These are phyloP conservation scores for Verasper variegatus DNA, from an alignment of 2,113 vertebrate species.

Conservation along the genomic window DNA sequence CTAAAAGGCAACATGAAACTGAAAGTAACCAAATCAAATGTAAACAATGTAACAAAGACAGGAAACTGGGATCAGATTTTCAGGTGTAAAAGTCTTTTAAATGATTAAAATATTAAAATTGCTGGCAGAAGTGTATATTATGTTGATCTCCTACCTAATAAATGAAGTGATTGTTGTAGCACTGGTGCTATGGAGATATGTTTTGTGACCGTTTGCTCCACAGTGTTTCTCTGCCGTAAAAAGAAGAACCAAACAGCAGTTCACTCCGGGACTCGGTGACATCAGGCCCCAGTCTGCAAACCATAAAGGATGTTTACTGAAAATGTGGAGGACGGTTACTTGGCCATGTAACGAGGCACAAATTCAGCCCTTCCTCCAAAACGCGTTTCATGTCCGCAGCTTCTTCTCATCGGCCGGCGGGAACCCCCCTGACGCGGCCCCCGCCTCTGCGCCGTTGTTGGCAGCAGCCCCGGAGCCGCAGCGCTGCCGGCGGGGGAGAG, in stretches of 20 bases:
- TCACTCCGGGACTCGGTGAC: neutral
- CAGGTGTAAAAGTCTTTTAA: no score
- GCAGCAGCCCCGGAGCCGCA: conserved; percentile 92
- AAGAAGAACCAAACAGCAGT: neutral
- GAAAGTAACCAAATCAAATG: no score
- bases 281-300: neutral
- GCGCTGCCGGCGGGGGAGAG: conserved; percentile 92
- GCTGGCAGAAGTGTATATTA: no score
- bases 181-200: neutral
- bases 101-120: no score
- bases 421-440: conserved; percentile 78
- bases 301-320: conserved; percentile 22
- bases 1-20: no score
- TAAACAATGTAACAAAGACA: no score
- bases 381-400: conserved; percentile 29
- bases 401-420: conserved; percentile 56
- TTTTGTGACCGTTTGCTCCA: neutral
- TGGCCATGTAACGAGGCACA: conserved; percentile 11
- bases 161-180: neutral
- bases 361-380: conserved; percentile 21
- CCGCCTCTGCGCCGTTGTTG: conserved; percentile 86
- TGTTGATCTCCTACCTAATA: neutral
- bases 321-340: conserved; percentile 12
- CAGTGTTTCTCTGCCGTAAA: neutral
- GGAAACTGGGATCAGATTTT: no score